phyloP scores from a whole-genome alignment of 2,888 invertebrate species.

The Argyra leucocephala region DNA sequence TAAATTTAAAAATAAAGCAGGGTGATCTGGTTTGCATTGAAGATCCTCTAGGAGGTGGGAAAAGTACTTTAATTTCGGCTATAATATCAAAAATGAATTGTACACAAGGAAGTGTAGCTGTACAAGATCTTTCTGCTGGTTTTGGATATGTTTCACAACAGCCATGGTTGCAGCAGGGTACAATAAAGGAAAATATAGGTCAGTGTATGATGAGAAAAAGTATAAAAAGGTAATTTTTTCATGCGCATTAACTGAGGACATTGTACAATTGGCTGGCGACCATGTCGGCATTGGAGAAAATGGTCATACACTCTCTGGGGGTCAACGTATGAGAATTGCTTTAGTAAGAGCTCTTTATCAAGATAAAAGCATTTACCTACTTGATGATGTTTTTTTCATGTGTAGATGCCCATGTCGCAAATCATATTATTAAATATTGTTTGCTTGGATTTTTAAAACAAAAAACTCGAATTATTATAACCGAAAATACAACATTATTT shows the following conservation, averaged over 20 bases:
- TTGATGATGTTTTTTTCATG: conserved; percentile 91
- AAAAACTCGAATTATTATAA: conserved; percentile 78
- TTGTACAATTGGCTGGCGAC: conserved; percentile 57
- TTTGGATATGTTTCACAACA: conserved; percentile 82
- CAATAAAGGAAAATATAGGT: conserved; percentile 85
- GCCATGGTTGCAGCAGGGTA: conserved; percentile 85
- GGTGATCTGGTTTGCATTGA: conserved; percentile 77
- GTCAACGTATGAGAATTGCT: conserved; percentile 79
- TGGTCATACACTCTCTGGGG: conserved; percentile 85
- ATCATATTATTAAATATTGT: conserved; percentile 75
- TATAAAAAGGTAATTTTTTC: conserved; percentile 74
- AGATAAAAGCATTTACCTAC: conserved; percentile 72
- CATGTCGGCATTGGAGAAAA: conserved; percentile 75
- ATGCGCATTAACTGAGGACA: conserved; percentile 66
- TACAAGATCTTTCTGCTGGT: conserved; percentile 58
- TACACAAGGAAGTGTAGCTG: conserved; percentile 56
- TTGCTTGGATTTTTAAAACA: conserved; percentile 65
- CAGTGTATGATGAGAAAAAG: conserved; percentile 63
- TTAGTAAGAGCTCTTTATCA: conserved; percentile 82
- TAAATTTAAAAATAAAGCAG: conserved; percentile 41
- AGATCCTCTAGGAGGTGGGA: conserved; percentile 85
- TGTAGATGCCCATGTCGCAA: conserved; percentile 78
- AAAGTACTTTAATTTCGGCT: conserved; percentile 74
- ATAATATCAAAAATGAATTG: conserved; percentile 76
- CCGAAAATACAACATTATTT: conserved; percentile 50